A percentile compares a stretch with the other conserved stretches of the same genome.
These are phyloP conservation scores for Temnothorax curvispinosus DNA, from an alignment of 1,140 invertebrate species.

Conservation along the genomic window DNA sequence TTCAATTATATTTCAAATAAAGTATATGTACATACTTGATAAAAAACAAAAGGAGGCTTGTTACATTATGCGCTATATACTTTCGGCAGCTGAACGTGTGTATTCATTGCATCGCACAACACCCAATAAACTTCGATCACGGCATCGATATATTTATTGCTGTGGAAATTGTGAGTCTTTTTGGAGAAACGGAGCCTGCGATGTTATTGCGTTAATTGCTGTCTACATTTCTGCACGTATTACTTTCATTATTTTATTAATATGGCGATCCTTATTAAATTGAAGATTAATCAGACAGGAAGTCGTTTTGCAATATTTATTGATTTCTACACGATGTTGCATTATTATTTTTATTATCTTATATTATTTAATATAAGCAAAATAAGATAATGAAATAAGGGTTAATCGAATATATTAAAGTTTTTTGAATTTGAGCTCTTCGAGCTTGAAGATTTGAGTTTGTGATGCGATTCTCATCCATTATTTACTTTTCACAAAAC, in stretches of 20 bases:
- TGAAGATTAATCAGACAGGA: not conserved
- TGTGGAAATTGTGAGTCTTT: constrained; percentile 4
- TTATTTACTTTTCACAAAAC: not conserved
- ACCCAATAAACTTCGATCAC: constrained; percentile 37
- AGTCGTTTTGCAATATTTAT: not conserved
- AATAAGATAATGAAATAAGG: not conserved
- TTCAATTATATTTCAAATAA: constrained; percentile 42
- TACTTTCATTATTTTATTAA: not conserved
- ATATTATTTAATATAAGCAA: not conserved
- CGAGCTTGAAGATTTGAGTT: not conserved
- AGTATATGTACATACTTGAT: constrained; percentile 49
- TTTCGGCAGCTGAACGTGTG: constrained; percentile 30
- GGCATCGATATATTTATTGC: constrained; percentile 25
- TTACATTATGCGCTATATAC: not conserved
- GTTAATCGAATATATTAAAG: not conserved
- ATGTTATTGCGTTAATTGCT: not conserved
- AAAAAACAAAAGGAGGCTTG: constrained; percentile 18
- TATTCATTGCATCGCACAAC: constrained; percentile 28
- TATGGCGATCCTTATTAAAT: not conserved
- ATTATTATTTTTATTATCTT: not conserved
- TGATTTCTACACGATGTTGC: not conserved
- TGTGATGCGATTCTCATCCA: not conserved
- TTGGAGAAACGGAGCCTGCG: not conserved
- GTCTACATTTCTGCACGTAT: not conserved
- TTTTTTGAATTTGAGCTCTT: not conserved